Base-by-base conservation (phyloP, 1,140 invertebrate genomes). In the Leptopilina boulardi region DNA sequence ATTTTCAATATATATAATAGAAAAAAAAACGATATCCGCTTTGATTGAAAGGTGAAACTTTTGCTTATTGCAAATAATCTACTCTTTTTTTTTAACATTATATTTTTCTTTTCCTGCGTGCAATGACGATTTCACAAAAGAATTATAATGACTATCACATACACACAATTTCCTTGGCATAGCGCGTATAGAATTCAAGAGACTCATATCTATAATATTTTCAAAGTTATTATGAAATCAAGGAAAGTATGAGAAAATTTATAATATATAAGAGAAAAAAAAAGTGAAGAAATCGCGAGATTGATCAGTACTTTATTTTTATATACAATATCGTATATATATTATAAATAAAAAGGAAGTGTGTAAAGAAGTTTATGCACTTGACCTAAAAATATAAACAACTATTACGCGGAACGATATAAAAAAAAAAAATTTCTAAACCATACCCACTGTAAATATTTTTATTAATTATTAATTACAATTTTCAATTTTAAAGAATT, bases 41-140 rank as follows among this genome's bases (percentile, higher is more conserved):
- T 18, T n/a, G 18, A 51, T 18, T 51, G 47, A 18, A 51, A 44
- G 15, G 47, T 51, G 47, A 18, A 51, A n/a, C 47, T 51, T 51
- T n/a, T n/a, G 5, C 47, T 51, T 51, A 18, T 18, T 51, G 18
- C 47, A 51, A 8, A n/a, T n/a, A n/a, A 38, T 9, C 34, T 38
- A 6, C 47, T 18, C n/a, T n/a, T n/a, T n/a, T n/a, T n/a, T 51
- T 51, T 51, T 51, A 51, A 51, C n/a, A 18, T 8, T 18, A 51
- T n/a, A n/a, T 51, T 51, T 51, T 51, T 51, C 47, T 51, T 51
- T 44, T 44, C 47, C 47, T 51, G 5, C 41, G 1, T 51, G 15
- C 15, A 51, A 51, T 51, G 47, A 51, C 47, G 47, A 51, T 51
- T 51, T 51, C 47, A 51, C 47, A 51, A 51, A 51, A 51, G 47